Conservation (phyloP, 2,797 vertebrate genomes). For the Columba guinea region DNA sequence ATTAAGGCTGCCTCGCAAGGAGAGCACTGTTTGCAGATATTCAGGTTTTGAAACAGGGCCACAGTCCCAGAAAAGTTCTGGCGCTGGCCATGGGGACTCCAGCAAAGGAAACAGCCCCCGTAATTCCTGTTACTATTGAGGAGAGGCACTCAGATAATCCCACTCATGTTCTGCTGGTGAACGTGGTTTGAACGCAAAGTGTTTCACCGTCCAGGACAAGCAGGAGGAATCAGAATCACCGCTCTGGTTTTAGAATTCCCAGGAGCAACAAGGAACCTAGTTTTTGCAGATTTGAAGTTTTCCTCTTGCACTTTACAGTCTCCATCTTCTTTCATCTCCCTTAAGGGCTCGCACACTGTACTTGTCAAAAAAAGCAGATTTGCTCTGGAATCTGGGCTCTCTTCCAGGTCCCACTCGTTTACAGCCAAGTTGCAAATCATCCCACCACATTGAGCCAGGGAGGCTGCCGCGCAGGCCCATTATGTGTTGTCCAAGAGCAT, state of each 20-base stretch:
- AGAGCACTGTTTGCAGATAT: neutral
- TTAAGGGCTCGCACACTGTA: neutral
- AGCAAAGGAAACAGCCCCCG: neutral
- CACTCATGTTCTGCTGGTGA: neutral
- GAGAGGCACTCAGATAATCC: neutral
- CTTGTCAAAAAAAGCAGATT: constrained; percentile 43
- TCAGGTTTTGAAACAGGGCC: neutral
- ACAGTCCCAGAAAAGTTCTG: neutral
- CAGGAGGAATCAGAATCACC: neutral
- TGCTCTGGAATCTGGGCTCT: constrained; percentile 54
- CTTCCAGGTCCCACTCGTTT: constrained; percentile 49
- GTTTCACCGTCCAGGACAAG: neutral
- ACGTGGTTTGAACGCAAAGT: neutral
- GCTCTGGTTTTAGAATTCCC: neutral
- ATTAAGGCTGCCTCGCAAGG: neutral
- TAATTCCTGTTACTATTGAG: neutral
- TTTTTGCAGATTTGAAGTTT: constrained; percentile 22
- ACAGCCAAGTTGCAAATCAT: constrained; percentile 54
- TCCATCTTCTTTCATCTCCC: neutral
- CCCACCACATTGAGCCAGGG: constrained; percentile 35
- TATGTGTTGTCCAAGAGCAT: neutral
- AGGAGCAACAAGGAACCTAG: neutral
- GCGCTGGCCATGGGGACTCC: neutral
- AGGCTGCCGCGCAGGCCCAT: constrained; percentile 14
- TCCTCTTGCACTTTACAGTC: neutral